phyloP scores from a whole-genome alignment of 2,797 vertebrate genomes.

The Aratinga solstitialis region DNA sequence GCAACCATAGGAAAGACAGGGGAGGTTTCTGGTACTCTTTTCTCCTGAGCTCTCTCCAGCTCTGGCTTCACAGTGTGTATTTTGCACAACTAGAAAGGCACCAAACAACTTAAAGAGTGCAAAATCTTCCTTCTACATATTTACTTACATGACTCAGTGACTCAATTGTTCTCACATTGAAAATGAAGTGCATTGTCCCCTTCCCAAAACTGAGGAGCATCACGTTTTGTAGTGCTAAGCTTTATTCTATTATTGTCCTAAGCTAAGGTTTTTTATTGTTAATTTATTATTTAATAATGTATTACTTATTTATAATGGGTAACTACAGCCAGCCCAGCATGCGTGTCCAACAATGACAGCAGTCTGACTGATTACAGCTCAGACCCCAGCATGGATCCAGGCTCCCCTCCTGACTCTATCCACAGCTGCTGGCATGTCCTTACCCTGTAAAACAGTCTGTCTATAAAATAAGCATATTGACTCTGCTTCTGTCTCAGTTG shows the following conservation, averaged over 20 bases:
- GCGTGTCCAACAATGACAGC: neutral
- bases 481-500: neutral
- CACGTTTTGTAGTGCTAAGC: neutral
- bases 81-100: neutral
- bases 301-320: neutral
- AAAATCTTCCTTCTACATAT: neutral
- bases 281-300: neutral
- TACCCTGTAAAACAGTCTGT: neutral
- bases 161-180: fast-evolving
- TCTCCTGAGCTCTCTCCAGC: neutral
- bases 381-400: neutral
- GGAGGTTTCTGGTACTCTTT: neutral
- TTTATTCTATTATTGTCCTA: neutral
- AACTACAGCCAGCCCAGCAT: neutral
- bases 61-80: neutral
- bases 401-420: neutral
- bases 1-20: fast-evolving
- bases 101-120: neutral
- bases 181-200: neutral
- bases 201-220: neutral
- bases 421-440: neutral
- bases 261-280: neutral
- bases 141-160: neutral
- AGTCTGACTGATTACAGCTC: neutral
- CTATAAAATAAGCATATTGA: neutral